Conservation (phyloP, 2,888 invertebrate species). For the Pasiphila rectangulata region DNA sequence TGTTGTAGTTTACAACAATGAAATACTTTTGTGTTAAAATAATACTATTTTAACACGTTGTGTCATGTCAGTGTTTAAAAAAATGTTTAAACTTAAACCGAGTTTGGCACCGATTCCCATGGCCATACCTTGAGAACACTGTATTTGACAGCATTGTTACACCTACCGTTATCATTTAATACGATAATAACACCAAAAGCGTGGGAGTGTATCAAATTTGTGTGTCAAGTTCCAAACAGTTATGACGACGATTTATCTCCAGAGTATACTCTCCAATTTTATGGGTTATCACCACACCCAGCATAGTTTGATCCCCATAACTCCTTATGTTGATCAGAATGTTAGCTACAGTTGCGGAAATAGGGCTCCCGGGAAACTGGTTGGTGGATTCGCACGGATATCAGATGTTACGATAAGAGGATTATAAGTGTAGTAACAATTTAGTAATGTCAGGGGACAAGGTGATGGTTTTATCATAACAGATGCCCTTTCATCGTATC, state of each 20-base stretch:
- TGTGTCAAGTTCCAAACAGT: slow-evolving; percentile 61
- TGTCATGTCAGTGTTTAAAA: no score
- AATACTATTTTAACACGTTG: no score
- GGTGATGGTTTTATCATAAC: slow-evolving; percentile 16
- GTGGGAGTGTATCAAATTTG: slow-evolving; percentile 50
- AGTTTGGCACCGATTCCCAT: no score
- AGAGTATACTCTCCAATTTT: slow-evolving; percentile 48
- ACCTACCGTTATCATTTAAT: neutral
- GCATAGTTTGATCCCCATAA: slow-evolving; percentile 34
- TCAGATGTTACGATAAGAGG: slow-evolving; percentile 50
- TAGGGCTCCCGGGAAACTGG: slow-evolving; percentile 34
- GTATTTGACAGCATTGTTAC: no score
- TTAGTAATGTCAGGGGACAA: slow-evolving; percentile 47
- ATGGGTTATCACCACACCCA: slow-evolving; percentile 38
- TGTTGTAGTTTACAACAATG: neutral
- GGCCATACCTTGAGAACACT: no score
- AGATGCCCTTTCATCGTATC: neutral
- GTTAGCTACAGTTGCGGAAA: neutral
- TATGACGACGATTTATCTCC: slow-evolving; percentile 50
- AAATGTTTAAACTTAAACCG: no score
- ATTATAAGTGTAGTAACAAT: slow-evolving; percentile 49
- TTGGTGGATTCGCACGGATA: slow-evolving; percentile 62
- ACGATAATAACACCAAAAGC: slow-evolving; percentile 32
- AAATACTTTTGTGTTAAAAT: no score
- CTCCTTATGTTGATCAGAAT: slow-evolving; percentile 6